A percentile compares a stretch with the other conserved stretches of the same genome.
These are phyloP conservation scores for Montipora cactus DNA, from an alignment of 64 coral and sea anemone species.

Conservation along the genomic window DNA sequence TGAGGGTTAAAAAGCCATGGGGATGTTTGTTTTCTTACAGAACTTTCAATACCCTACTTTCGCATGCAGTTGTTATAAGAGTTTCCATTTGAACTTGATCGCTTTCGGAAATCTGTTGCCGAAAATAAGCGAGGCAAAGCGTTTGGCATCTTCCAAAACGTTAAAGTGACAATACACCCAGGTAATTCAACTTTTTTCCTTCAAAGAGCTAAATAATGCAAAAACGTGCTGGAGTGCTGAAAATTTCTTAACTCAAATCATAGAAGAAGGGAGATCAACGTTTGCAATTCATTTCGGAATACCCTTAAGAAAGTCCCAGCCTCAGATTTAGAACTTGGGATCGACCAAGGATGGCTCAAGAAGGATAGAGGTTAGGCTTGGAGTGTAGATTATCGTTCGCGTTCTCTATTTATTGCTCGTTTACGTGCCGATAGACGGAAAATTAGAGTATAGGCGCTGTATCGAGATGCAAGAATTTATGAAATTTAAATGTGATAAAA, in stretches of 20 bases:
- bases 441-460: background rate
- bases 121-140: background rate
- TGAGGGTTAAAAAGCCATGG: background rate
- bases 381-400: conserved; percentile 24
- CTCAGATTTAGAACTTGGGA: background rate
- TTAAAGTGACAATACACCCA: conserved; percentile 28
- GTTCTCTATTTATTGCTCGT: conserved; percentile 49
- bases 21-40: conserved; percentile 1
- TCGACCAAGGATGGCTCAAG: background rate
- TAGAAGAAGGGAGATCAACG: too few relatives aligned
- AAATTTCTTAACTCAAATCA: background rate
- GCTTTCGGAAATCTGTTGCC: background rate
- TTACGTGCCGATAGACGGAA: background rate
- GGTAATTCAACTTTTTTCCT: background rate
- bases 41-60: background rate
- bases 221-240: background rate
- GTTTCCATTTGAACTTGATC: conserved; percentile 2
- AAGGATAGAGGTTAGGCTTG: background rate
- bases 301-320: too few relatives aligned
- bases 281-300: too few relatives aligned
- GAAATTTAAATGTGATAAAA: conserved; percentile 31
- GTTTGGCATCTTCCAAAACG: background rate
- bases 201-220: background rate
- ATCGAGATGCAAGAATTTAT: conserved; percentile 1
- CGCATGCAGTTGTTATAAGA: background rate